Base-by-base conservation (phyloP, 2,888 invertebrate species). In the Pammene fasciana region DNA sequence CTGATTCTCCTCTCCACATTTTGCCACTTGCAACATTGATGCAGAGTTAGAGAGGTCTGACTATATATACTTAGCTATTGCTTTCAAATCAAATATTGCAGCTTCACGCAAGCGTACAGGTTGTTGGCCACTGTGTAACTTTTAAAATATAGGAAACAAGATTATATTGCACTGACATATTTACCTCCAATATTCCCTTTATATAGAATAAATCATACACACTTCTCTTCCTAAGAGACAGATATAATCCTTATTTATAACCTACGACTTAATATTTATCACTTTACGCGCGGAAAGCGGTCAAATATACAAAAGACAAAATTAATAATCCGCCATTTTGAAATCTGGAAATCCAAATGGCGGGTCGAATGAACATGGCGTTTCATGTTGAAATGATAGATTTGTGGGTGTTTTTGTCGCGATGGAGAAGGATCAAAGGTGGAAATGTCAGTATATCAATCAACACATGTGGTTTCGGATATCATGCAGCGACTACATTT, bases 331-430 rank as follows among this genome's bases (percentile, higher is more conserved):
- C 18, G 41, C 59, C 61, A 72, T 75, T 71, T 76, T 57, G 74
- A 79, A 71, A 82, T 83, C 84, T 86, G 86, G 85, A 86, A 70
- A 70, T 71, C 74, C 73, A 75, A 74, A 74, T 70, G 74, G 78
- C 75, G 75, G 76, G 75, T 88, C 88, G 82, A 89, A 72, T 50
- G 56, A 81, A 72, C 75, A 76, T 80, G 85, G 86, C 88, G 87
- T 86, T 88, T 88, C 87, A 88, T 87, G 86, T 88, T 76, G 76
- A 84, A 82, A 85, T 86, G 85, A 86, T 86, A 82, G 84, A 89
- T 84, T 79, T 77, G 75, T 78, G 76, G 76, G 79, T 78, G 72
- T 75, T 75, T 79, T 82, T 77, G 78, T 82, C 74, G 82, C 79
- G 83, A 78, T 75, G 79, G 79, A 80, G 82, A 81, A 82, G 77